Base-by-base conservation (phyloP, 2,888 invertebrate genomes). In the Drosophila leonis region DNA sequence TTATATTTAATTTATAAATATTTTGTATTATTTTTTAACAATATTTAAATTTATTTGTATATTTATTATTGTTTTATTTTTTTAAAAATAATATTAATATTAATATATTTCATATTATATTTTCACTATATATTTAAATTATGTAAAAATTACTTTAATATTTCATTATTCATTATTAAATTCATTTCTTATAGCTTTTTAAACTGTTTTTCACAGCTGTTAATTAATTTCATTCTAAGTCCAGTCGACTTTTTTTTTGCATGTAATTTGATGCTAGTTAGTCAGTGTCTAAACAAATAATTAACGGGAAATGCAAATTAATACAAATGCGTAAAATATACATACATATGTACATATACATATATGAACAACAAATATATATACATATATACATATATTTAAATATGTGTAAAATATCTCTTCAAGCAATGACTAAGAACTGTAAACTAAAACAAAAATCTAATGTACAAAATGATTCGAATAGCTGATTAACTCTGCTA, bases 231-330 rank as follows among this genome's bases (percentile, higher is more conserved):
- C 27, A 41, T 51, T 42, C 33, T 42, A 37, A 52, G 15, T 52
- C 4, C 29, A 29, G 2, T n/a, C 27, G 24, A 37, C 27, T 46
- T 48, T 29, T 29, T 27, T 49, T 49, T 39, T n/a, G 42, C 31
- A 10, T 55, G 55, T 20, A 39, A 63, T 12, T 18, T 24, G 39
- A 57, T 65, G 51, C 60, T n/a, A 15, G 4, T 27, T 31, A 15
- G 49, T 51, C 31, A 18, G 57, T 57, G 35, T 9, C 49, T 44
- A 54, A 31, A 54, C 27, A 62, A 57, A 54, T 51, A 57, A 62
- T 39, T 73, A 57, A 6, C 18, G 44, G 24, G 18, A 55, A 63
- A 41, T 35, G 15, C 27, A 18, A 15, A 29, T 9, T 27, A 24
- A n/a, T n/a, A 24, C 27, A 31, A 52, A 51, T 24, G 27, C 9